These are phyloP conservation scores for Halichoeres trimaculatus DNA, from an alignment of 2,113 vertebrate genomes.

Conservation along the genomic window DNA sequence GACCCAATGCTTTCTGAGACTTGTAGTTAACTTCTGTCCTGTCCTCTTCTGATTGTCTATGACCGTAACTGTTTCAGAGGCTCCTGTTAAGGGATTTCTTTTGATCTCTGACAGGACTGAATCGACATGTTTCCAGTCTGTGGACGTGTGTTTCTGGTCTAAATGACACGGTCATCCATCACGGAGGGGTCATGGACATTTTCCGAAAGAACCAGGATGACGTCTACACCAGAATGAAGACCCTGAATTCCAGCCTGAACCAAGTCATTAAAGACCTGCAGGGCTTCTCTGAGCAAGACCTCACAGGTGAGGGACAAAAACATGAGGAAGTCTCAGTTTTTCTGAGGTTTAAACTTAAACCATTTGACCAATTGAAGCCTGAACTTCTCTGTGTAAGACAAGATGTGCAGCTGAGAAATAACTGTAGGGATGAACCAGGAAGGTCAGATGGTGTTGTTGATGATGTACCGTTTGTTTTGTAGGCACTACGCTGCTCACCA, in stretches of 20 bases:
- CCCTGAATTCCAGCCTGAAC: conserved; percentile 87
- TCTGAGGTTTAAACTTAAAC: neutral
- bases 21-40: neutral
- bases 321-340: too few relatives aligned
- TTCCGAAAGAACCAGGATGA: conserved; percentile 82
- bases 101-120: conserved; percentile 76
- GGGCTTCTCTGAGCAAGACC: conserved; percentile 69
- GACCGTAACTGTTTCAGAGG: neutral
- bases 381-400: too few relatives aligned
- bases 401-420: too few relatives aligned
- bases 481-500: conserved; percentile 10
- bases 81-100: neutral
- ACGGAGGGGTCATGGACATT: conserved; percentile 84
- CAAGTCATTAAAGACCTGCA: conserved; percentile 80
- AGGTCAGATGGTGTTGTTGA: neutral
- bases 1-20: neutral
- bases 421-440: neutral
- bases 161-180: conserved; percentile 84
- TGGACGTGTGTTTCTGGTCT: conserved; percentile 88
- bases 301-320: conserved; percentile 78
- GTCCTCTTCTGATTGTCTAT: too few relatives aligned
- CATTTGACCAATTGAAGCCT: too few relatives aligned
- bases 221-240: conserved; percentile 82
- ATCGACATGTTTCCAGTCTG: conserved; percentile 88
- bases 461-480: conserved; percentile 4